phyloP scores from a whole-genome alignment of 2,113 vertebrate species.

The Cebus imitator region DNA sequence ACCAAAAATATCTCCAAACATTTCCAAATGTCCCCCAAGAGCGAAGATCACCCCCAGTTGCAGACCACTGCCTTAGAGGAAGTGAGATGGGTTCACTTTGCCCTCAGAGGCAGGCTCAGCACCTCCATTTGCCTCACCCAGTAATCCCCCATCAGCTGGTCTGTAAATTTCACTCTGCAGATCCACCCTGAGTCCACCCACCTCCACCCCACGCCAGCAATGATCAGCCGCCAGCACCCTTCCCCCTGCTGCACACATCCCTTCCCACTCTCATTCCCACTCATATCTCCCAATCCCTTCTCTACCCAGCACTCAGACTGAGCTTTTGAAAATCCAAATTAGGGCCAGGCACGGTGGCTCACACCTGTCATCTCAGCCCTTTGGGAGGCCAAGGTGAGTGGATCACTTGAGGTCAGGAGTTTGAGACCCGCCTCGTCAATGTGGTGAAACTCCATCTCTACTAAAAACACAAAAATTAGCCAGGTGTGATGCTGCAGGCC shows the following conservation, averaged over 20 bases:
- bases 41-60: neutral
- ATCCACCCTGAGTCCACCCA: neutral
- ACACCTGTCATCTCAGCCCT: too few species aligned
- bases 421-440: too few species aligned
- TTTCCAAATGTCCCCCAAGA: neutral
- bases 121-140: neutral
- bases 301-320: neutral
- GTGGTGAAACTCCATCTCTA: too few species aligned
- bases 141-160: neutral
- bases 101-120: neutral
- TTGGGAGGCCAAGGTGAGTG: too few species aligned
- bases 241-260: neutral
- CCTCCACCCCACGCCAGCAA: neutral
- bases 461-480: too few species aligned
- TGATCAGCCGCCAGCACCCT: neutral
- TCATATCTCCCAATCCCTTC: too few species aligned
- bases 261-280: neutral
- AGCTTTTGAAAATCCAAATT: neutral
- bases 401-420: too few species aligned
- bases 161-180: neutral
- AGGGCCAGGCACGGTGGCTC: neutral
- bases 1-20: neutral
- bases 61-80: neutral
- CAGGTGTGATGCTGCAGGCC: too few species aligned
- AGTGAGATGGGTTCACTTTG: neutral